phyloP scores from a whole-genome alignment of 2,797 vertebrate genomes.

The Sebastolobus alascanus region DNA sequence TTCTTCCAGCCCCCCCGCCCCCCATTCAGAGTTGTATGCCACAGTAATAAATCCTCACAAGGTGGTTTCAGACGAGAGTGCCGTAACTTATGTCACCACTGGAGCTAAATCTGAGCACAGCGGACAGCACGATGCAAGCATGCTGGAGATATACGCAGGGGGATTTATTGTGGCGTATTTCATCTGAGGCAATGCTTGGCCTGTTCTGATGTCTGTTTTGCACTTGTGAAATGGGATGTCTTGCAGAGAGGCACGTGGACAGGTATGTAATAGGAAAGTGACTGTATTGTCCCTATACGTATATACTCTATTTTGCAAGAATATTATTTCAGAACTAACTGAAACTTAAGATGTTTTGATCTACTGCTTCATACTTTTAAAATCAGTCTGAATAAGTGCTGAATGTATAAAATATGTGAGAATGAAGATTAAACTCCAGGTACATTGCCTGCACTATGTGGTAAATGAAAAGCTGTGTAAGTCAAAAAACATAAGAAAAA shows the following conservation, averaged over 20 bases:
- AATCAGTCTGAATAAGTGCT: neutral
- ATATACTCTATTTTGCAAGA: neutral
- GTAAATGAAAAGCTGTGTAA: slow-evolving; percentile 3
- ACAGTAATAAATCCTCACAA: slow-evolving; percentile 71
- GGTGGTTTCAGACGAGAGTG: slow-evolving; percentile 57
- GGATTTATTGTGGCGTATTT: slow-evolving; percentile 69
- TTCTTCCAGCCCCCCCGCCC: neutral
- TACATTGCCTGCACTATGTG: neutral
- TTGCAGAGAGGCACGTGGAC: slow-evolving; percentile 37
- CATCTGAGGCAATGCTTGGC: slow-evolving; percentile 48
- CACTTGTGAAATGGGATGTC: slow-evolving; percentile 56
- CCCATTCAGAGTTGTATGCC: slow-evolving; percentile 66
- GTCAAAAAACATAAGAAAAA: slow-evolving; percentile 6
- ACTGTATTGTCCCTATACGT: neutral
- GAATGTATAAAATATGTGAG: neutral
- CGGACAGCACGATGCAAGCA: slow-evolving; percentile 56
- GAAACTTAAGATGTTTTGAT: neutral
- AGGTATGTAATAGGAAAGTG: neutral
- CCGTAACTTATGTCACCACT: slow-evolving; percentile 49
- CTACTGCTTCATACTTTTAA: neutral
- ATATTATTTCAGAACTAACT: neutral
- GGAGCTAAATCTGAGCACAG: slow-evolving; percentile 64
- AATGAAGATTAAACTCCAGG: neutral
- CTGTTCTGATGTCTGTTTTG: slow-evolving; percentile 69
- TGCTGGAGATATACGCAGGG: slow-evolving; percentile 52